Base-by-base conservation (phyloP, 2,888 invertebrate genomes). In the Phalangium opilio region DNA sequence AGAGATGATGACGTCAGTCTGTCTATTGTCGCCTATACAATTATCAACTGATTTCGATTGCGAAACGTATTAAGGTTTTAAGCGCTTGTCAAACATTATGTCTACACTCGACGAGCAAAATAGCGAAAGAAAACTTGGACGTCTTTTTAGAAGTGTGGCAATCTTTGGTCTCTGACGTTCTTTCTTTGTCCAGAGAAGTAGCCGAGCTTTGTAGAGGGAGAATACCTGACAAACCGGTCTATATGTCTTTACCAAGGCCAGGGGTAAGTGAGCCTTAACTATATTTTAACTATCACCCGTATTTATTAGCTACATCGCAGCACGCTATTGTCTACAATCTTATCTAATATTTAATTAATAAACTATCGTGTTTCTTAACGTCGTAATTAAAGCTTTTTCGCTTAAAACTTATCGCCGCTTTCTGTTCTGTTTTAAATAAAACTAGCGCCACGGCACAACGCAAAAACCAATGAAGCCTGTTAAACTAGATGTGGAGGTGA, bases 91-190 rank as follows among this genome's bases (percentile, higher is more conserved):
- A 90, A 61, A 89, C 91, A 42, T 69, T 96, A 52, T 85, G 87
- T 50, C 77, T 83, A 59, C 83, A 91, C 71, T 87, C 95, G 5
- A 79, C 80, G 53, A 91, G 91, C 66, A 83, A 91, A 67, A 91
- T 93, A 56, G 90, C 93, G 55, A 81, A 90, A 63, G 98, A 98
- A 66, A 96, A 96, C 71, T 41, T 62, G 53, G 53, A 62, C 70
- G 87, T 87, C 55, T 90, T 90, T 65, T 77, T 84, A 27, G 87
- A 89, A 62, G 86, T 89, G 83, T 93, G 91, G 83, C 85, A 89
- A 62, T 84, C 87, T 74, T 74, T 93, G 51, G 80, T 89, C 59
- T 81, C 82, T 18, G 93, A 95, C 65, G 82, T 93, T n/a, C 82
- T 84, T 45, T 75, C 83, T 19, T 77, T 91, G 51, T 85, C 89